Base-by-base conservation (phyloP, 2,797 vertebrate genomes). In the Ceryle rudis region DNA sequence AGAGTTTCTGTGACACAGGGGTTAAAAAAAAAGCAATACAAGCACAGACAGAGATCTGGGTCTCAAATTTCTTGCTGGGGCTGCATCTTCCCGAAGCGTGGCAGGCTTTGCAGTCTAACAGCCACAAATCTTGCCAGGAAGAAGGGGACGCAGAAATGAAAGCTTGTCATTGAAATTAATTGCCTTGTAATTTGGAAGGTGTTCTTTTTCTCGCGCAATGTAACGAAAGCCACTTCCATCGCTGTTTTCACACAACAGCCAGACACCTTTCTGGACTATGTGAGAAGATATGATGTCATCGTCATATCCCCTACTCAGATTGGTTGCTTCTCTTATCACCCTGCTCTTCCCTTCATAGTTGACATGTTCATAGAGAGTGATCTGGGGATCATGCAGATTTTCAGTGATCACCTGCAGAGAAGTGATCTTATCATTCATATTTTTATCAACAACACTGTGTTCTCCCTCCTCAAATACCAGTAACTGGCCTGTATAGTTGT, bases 371-470 rank as follows among this genome's bases (percentile, higher is more conserved):
- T 92, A 96, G 42, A 96, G 86, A 41, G 90, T 93, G 51, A 96
- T 95, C 55, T 89, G 41, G 2, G 95, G 96, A 15, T 85, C 4
- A 4, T 5, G 4, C 22, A 97, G 92, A 5, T 80, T 7, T 12
- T 93, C 97, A 14, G 93, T 90, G 81, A 97, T 95, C 58, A 91
- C 0, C 70, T 54, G 42, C 77, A 97, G 51, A 47, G 94, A 97
- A 21, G 73, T 70, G 67, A 97, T 26, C 35, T 2, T 79, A 8
- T 95, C 73, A 41, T 94, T 94, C 69, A 96, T 16, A 8, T 2
- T 4, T 4, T 0, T 0, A n/a, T 5, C n/a, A 4, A 75, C 51
- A 66, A 8, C 46, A 19, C 1, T 2, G 6, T 94, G 39, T 0
- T 80, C 41, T 51, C 88, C 93, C n/a, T 97, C 91, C 71, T 95